A percentile compares a stretch with the other conserved stretches of the same genome.
Evolutionary conservation across 2,888 invertebrate species (phyloP).

Genomic region (Acanthosepion lycidas): DNA sequence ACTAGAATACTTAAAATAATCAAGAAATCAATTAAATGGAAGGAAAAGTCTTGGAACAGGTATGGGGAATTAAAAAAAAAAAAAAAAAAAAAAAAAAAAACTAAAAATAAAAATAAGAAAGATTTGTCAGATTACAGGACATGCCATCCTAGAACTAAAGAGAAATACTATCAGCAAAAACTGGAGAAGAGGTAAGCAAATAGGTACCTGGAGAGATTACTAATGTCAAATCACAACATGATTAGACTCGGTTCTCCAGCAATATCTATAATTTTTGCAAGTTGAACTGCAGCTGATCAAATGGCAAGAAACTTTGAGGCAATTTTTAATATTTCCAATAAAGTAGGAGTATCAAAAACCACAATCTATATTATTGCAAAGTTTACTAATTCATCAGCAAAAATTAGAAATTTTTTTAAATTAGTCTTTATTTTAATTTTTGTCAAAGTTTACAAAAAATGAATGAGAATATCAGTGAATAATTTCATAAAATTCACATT

Average conservation of each 20-base stretch:
- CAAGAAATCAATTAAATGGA: not conserved
- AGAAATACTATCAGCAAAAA: not conserved
- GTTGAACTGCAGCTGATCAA: not conserved
- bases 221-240: not conserved
- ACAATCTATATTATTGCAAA: too few relatives aligned
- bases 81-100: not conserved
- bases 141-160: conserved; percentile 12
- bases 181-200: not conserved
- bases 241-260: not conserved
- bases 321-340: too few relatives aligned
- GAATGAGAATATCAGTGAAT: too few relatives aligned
- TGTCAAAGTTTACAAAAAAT: too few relatives aligned
- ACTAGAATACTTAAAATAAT: too few relatives aligned
- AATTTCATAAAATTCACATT: too few relatives aligned
- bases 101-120: not conserved
- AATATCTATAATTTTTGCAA: not conserved
- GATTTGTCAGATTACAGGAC: not conserved
- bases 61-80: not conserved
- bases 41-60: not conserved
- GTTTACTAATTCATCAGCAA: too few relatives aligned
- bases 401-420: too few relatives aligned
- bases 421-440: too few relatives aligned
- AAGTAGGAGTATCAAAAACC: too few relatives aligned
- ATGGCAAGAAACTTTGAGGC: not conserved
- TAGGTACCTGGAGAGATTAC: not conserved